phyloP scores from a whole-genome alignment of 2,797 vertebrate species.

The Streptopelia turtur region DNA sequence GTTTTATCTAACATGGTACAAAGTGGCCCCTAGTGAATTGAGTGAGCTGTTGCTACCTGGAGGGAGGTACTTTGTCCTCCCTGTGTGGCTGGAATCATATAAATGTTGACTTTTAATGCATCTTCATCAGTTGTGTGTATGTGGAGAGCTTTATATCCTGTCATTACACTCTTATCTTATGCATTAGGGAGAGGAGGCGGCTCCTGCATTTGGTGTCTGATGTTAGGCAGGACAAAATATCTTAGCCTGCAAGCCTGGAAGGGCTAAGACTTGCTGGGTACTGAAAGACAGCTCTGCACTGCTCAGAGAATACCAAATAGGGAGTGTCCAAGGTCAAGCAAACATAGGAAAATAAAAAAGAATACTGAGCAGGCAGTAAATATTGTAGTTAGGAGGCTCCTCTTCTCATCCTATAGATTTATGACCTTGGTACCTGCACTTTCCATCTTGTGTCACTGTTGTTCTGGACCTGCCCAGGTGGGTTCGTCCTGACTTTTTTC shows the following conservation, averaged over 20 bases:
- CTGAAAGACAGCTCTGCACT: neutral
- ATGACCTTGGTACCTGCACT: neutral
- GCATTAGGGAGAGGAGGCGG: neutral
- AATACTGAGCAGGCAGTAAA: conserved; percentile 61
- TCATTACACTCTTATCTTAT: conserved; percentile 13
- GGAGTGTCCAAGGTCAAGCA: conserved; percentile 55
- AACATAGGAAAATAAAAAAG: conserved; percentile 21
- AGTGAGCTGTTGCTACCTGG: conserved; percentile 20
- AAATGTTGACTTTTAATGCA: conserved; percentile 30
- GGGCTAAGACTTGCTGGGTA: neutral
- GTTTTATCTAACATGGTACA: neutral
- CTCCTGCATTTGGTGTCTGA: neutral
- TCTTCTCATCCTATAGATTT: conserved; percentile 39
- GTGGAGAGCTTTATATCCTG: neutral
- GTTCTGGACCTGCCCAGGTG: neutral
- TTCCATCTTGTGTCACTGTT: neutral
- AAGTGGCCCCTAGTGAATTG: neutral
- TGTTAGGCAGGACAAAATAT: neutral
- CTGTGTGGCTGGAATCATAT: conserved; percentile 2
- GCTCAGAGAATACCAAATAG: conserved; percentile 29
- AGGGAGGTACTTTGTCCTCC: conserved; percentile 34
- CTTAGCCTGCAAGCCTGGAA: neutral
- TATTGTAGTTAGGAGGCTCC: conserved; percentile 36
- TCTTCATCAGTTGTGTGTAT: conserved; percentile 11
- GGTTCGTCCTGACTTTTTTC: neutral